Percentiles rank a stretch among this genome's conserved stretches.
These are phyloP conservation scores for Phyllostomus discolor DNA, from an alignment of 2,113 vertebrate genomes.

Conservation along the genomic window DNA sequence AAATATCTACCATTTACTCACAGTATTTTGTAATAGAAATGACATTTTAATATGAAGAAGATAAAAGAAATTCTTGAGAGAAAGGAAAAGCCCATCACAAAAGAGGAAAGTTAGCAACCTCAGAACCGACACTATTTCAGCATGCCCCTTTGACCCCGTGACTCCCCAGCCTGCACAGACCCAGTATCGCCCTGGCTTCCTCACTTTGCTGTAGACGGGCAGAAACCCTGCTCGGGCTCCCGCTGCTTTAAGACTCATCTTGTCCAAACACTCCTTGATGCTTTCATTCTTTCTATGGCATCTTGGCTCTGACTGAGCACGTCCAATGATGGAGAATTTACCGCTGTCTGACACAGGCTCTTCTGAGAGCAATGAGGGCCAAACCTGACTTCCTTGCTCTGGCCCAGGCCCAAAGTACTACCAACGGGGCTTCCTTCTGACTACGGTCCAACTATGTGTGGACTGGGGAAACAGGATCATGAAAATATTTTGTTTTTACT, in stretches of 20 bases:
- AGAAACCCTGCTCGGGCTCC: not conserved
- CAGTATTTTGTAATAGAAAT: not conserved
- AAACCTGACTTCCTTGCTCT: not conserved
- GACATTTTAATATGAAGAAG: not conserved
- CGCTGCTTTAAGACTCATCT: not conserved
- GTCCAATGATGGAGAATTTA: not conserved
- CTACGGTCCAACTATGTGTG: not conserved
- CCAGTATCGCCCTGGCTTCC: not conserved
- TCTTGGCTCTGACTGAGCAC: not conserved
- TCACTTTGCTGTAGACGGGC: not conserved
- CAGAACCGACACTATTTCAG: not conserved
- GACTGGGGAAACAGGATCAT: not conserved
- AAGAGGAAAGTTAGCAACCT: not conserved
- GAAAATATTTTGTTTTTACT: not conserved
- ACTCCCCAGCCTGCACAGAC: not conserved
- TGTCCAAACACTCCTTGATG: not conserved
- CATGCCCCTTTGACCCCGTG: not conserved
- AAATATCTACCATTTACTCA: not conserved
- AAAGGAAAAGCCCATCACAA: not conserved
- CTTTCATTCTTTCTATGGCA: not conserved
- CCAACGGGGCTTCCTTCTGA: not conserved
- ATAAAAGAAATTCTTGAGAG: not conserved
- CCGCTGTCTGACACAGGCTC: not conserved
- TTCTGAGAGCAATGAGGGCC: not conserved
- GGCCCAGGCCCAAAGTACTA: not conserved